Conservation (phyloP, 2,888 invertebrate genomes). For the Ctenicera cuprea region DNA sequence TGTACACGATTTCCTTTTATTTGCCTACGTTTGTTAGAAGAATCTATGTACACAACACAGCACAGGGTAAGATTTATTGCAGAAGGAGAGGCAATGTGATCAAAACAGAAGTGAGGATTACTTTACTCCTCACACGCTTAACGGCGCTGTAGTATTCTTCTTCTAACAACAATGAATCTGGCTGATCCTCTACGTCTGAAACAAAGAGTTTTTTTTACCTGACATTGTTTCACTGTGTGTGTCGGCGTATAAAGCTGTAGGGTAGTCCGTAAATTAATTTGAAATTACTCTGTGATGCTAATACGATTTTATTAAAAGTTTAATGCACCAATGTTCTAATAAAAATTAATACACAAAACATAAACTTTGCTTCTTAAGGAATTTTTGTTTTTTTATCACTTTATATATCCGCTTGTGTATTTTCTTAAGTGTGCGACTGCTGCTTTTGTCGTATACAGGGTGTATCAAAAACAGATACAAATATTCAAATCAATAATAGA, state of each 20-base stretch:
- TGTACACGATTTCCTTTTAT: constrained; percentile 53
- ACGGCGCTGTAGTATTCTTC: constrained; percentile 63
- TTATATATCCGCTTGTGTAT: too few relatives aligned
- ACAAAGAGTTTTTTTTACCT: constrained; percentile 50
- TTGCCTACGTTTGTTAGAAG: constrained; percentile 46
- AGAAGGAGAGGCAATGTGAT: constrained; percentile 64
- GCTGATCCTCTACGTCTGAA: constrained; percentile 64
- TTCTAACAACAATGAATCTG: constrained; percentile 65
- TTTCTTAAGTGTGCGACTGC: too few relatives aligned
- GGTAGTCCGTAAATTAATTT: background rate
- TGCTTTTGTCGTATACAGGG: too few relatives aligned
- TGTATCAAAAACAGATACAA: too few relatives aligned
- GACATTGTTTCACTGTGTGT: constrained; percentile 14
- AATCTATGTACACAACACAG: constrained; percentile 53
- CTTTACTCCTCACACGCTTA: constrained; percentile 56
- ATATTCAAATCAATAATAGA: too few relatives aligned
- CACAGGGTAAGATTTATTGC: constrained; percentile 63
- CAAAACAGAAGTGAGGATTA: constrained; percentile 60
- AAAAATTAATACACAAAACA: too few relatives aligned
- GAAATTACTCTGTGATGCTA: too few relatives aligned
- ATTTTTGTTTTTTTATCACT: too few relatives aligned
- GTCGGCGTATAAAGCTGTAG: background rate
- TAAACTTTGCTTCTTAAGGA: too few relatives aligned
- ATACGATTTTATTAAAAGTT: too few relatives aligned
- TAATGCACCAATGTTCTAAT: too few relatives aligned